Conservation (phyloP, 2,113 vertebrate genomes). For the Globicephala melas region DNA sequence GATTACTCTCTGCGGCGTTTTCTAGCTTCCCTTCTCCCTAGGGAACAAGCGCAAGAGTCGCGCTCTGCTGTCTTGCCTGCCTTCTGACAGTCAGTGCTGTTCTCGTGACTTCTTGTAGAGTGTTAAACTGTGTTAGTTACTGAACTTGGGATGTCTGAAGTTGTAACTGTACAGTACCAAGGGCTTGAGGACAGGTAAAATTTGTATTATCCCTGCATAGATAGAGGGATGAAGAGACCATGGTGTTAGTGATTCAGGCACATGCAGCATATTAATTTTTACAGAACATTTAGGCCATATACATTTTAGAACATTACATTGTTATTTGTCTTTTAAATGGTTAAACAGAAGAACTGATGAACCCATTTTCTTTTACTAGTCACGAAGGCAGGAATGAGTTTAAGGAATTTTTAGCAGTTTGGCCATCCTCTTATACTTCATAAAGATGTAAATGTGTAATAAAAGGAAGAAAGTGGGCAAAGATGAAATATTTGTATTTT, state of each 20-base stretch:
- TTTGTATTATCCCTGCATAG: not conserved
- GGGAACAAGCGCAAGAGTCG: not conserved
- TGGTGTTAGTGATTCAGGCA: not conserved
- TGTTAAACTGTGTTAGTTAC: not conserved
- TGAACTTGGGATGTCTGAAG: not conserved
- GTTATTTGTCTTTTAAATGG: constrained; percentile 18
- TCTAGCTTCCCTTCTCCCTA: not conserved
- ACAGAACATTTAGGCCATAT: not conserved
- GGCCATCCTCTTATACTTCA: not conserved
- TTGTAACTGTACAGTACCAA: not conserved
- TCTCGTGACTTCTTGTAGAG: not conserved
- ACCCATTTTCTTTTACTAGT: not conserved
- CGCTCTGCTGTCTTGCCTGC: not conserved
- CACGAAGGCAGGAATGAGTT: not conserved
- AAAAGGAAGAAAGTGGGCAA: not conserved
- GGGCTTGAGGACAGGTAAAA: not conserved
- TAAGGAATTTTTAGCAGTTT: constrained; percentile 8
- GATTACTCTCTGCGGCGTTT: not conserved
- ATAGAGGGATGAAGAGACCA: not conserved
- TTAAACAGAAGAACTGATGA: not conserved
- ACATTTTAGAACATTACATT: not conserved
- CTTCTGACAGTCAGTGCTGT: not conserved
- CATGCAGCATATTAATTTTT: not conserved
- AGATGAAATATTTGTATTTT: not conserved
- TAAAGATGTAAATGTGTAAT: constrained; percentile 4